phyloP scores from a whole-genome alignment of 2,888 invertebrate species.

The Lissonota sp. region DNA sequence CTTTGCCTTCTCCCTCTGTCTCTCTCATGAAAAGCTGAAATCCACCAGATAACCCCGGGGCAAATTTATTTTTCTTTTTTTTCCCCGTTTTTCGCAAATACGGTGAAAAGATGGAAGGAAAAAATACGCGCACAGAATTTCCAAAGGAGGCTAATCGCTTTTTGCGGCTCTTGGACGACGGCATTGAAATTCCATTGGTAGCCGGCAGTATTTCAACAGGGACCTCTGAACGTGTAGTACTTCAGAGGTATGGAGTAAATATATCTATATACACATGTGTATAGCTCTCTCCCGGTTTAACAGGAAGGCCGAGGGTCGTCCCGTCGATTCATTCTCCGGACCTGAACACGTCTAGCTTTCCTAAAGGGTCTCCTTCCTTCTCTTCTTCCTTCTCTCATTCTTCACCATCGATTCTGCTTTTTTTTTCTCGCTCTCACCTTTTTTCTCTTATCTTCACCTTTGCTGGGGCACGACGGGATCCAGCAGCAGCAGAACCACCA shows the following conservation, averaged over 20 bases:
- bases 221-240: slow-evolving; percentile 37
- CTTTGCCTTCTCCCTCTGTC: too few species aligned
- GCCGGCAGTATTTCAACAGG: slow-evolving; percentile 52
- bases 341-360: slow-evolving; percentile 54
- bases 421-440: slow-evolving; percentile 9
- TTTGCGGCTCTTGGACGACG: slow-evolving; percentile 47
- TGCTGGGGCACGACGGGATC: slow-evolving; percentile 31
- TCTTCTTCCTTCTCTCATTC: slow-evolving; percentile 22
- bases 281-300: slow-evolving; percentile 9
- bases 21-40: neutral
- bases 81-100: neutral
- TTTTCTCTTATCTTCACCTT: slow-evolving; percentile 25
- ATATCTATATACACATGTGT: slow-evolving; percentile 24
- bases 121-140: slow-evolving; percentile 51
- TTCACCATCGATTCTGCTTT: slow-evolving; percentile 13
- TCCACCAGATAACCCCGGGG: slow-evolving; percentile 1
- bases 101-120: neutral
- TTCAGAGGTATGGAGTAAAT: slow-evolving; percentile 15
- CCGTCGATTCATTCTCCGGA: slow-evolving; percentile 58
- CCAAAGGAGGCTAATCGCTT: slow-evolving; percentile 53
- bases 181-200: slow-evolving; percentile 61
- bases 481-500: slow-evolving; percentile 36
- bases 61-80: slow-evolving; percentile 24
- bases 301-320: slow-evolving; percentile 39
- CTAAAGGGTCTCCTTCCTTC: slow-evolving; percentile 40